Base-by-base conservation (phyloP, 2,888 invertebrate genomes). In the Idaea straminata region DNA sequence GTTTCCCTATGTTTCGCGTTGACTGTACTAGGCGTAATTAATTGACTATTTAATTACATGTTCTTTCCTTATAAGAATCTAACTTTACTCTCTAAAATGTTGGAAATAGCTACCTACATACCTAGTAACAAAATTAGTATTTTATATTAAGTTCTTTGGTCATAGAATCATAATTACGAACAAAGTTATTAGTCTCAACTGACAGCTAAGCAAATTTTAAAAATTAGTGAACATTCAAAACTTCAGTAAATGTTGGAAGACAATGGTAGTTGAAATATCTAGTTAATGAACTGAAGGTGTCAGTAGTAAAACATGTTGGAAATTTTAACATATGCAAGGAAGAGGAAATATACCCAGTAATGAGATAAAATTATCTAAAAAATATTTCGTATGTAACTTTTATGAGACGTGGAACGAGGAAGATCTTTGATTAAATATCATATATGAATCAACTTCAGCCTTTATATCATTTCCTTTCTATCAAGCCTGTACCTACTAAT, bases 381-480 rank as follows among this genome's bases (percentile, higher is more conserved):
- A 25, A 25, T 2, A 25, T 2, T 25, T 25, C 25, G 25, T 25
- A 25, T 25, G 25, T 25, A 25, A 25, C 3, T 25, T 25, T 25
- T 25, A 3, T 25, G 25, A 25, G 25, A 25, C 25, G 25, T 25
- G 25, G 3, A 25, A 25, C 25, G 2, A 25, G 25, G 25, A 25
- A 25, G 25, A 25, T 25, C 25, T 25, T 3, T 25, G 25, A 25
- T 25, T 25, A 25, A n/a, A 25, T 25, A 25, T 25, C 25, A 3
- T 2, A 47, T 10, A 47, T 47, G 47, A 47, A 47, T 47, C 47
- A 47, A 47, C 47, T 47, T 47, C 47, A 47, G 47, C 13, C 47
- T 47, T 47, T 7, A 10, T 60, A 60, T 59, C 63, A 57, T 66
- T 68, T 68, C 68, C 68, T 64, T 13, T 61, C 64, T 68, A 64